Conservation (phyloP, 2,797 vertebrate species). For the Lacerta bilineata region DNA sequence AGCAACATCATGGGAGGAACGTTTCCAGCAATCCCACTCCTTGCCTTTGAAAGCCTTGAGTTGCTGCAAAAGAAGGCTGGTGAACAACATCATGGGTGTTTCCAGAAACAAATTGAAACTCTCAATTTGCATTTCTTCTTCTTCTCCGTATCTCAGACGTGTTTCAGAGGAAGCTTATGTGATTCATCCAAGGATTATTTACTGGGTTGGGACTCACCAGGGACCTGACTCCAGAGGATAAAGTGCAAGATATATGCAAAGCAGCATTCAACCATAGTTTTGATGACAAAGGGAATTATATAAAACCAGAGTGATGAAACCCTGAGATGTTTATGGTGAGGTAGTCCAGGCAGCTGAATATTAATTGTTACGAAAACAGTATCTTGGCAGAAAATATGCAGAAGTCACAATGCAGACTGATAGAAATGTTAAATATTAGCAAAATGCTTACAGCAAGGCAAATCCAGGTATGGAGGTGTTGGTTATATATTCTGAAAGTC, state of each 20-base stretch:
- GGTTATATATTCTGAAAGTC: conserved; percentile 2
- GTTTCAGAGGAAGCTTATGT: no score
- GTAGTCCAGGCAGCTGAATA: conserved; percentile 81
- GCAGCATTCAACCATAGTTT: conserved; percentile 77
- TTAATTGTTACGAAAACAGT: conserved; percentile 83
- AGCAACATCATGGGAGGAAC: no score
- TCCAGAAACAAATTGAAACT: no score
- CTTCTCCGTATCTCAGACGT: no score
- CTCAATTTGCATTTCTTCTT: no score
- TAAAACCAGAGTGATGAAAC: conserved; percentile 84
- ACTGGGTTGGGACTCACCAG: conserved; percentile 56
- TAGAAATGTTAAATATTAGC: conserved; percentile 70
- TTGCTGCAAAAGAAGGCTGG: no score
- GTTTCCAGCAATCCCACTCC: no score
- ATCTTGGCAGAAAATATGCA: conserved; percentile 76
- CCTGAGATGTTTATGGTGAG: conserved; percentile 80
- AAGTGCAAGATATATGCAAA: conserved; percentile 68
- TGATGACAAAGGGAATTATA: conserved; percentile 86
- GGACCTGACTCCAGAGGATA: conserved; percentile 58
- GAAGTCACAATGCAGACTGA: conserved; percentile 70
- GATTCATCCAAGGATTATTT: background rate
- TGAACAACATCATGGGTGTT: no score
- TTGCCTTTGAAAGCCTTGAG: no score
- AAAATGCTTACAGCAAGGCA: conserved; percentile 53
- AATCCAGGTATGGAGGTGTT: conserved; percentile 54